Conservation (phyloP, 2,797 vertebrate genomes). For the Syndactyla subalaris region DNA sequence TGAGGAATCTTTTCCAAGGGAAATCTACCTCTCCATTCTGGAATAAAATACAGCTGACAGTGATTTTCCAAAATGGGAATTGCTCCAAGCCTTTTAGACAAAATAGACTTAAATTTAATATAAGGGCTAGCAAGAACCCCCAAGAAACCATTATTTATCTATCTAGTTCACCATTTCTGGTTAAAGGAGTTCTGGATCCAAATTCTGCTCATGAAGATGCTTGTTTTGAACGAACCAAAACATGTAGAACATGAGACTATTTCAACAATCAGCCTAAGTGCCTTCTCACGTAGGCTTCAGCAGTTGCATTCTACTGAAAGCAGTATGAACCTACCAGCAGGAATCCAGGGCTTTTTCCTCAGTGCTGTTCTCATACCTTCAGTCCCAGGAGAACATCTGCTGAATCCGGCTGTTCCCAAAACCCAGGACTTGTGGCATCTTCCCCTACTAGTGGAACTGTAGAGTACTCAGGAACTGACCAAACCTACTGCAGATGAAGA, state of each 20-base stretch:
- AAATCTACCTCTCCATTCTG: neutral
- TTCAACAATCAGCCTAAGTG: neutral
- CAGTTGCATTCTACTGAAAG: neutral
- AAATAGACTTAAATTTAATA: neutral
- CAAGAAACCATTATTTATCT: neutral
- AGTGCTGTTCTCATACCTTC: neutral
- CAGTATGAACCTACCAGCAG: neutral
- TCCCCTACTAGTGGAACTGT: neutral
- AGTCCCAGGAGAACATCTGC: neutral
- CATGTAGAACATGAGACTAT: neutral
- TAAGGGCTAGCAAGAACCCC: neutral
- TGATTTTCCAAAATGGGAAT: neutral
- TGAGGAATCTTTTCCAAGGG: neutral
- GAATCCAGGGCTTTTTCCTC: neutral
- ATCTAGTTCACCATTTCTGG: neutral
- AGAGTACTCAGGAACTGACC: neutral
- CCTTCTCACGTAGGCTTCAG: neutral
- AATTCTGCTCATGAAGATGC: neutral
- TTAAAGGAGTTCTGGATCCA: neutral
- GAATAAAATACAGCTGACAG: neutral
- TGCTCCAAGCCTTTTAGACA: neutral
- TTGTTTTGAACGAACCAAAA: neutral
- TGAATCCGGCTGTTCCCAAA: neutral
- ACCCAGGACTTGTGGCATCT: neutral
- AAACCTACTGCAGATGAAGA: neutral